Base-by-base conservation (phyloP, 2,113 vertebrate genomes). In the Poeciliopsis retropinna region DNA sequence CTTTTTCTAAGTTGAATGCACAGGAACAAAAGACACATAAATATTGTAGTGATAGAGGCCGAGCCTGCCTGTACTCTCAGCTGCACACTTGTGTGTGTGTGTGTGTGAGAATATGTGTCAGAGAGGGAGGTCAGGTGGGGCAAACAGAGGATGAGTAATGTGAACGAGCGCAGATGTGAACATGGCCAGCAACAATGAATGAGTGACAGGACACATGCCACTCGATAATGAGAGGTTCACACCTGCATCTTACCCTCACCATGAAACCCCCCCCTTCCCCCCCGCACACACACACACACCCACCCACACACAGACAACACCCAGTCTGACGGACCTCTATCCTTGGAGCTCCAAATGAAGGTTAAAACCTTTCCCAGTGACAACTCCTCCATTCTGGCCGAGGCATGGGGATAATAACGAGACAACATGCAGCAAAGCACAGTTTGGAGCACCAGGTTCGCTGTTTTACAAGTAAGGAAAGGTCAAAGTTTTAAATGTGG, bases 91-190 rank as follows among this genome's bases (percentile, higher is more conserved):
- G 41, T n/a, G 30, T 29, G 44, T 57, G n/a, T 47, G 51, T 51
- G 27, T 9, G 61, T 14, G 64, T 31, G 57, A 37, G 30, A 57
- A 47, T 57, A 27, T 15, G 66, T 22, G 60, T 28, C 12, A 60
- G 72, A 80, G 72, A 80, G 67, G 30, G 85, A 89, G 90, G 87
- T 91, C 88, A 92, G 85, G 64, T 83, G 81, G 87, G 82, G 80
- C 83, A 87, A 92, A 87, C 85, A 89, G 92, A 87, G 87, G 90
- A 92, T 92, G 91, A 91, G 90, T 92, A 88, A 92, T 92, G 84
- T 85, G 89, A 86, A 91, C 88, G 88, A 87, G 88, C 89, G 89
- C 89, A 91, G 87, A 87, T 92, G 87, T 84, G 89, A 88, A 80
- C 17, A 78, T 62, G 65, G 79, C 72, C 84, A 68, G 82, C 76